phyloP scores from a whole-genome alignment of 1,140 invertebrate genomes.

The Brachionus plicatilis region DNA sequence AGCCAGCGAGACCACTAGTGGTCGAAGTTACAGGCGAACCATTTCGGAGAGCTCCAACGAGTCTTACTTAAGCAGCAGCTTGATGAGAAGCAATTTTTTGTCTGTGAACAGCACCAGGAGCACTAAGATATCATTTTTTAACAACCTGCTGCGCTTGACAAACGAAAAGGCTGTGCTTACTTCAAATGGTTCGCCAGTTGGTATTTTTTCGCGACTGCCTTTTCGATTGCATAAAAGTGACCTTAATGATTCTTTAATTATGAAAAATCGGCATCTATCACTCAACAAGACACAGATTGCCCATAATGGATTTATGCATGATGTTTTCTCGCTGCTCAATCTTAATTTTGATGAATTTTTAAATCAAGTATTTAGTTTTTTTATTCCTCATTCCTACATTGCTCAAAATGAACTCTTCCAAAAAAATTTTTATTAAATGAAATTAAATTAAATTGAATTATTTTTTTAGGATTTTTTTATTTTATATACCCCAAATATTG shows the following conservation, averaged over 20 bases:
- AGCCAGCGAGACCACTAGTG: neutral
- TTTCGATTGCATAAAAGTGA: neutral
- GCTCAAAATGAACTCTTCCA: no score
- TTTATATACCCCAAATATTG: no score
- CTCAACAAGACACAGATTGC: neutral
- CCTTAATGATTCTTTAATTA: constrained; percentile 2
- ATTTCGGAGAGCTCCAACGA: constrained; percentile 33
- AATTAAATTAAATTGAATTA: no score
- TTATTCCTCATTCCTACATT: no score
- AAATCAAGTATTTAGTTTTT: neutral
- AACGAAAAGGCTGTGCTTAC: constrained; percentile 12
- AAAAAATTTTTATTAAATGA: no score
- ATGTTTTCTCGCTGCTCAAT: neutral
- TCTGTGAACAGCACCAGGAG: neutral
- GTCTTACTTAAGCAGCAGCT: neutral
- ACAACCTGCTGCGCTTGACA: neutral
- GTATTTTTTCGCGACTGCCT: constrained; percentile 12
- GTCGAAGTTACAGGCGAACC: neutral
- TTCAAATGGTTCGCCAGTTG: constrained; percentile 1
- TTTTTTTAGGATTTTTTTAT: no score
- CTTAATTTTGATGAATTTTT: constrained; percentile 27
- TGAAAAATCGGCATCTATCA: neutral
- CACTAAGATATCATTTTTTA: neutral
- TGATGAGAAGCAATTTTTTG: neutral
- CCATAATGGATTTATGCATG: neutral